Percentiles rank a stretch among this genome's conserved stretches.
phyloP scores from a whole-genome alignment of 2,888 invertebrate species.

The Campaea margaritaria region DNA sequence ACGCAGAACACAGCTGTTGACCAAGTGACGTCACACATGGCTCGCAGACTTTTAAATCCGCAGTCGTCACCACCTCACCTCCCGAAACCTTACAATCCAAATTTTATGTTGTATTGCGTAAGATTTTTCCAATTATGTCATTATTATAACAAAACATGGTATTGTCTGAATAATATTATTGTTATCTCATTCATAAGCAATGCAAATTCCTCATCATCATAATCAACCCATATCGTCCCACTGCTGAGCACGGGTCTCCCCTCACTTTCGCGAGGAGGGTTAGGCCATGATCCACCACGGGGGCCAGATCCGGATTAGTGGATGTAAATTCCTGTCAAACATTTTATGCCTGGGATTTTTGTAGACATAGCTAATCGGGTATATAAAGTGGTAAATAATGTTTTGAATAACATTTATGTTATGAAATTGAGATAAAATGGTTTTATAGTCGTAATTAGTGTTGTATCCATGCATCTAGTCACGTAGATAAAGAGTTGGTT shows the following conservation, averaged over 20 bases:
- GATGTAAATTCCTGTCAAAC: slow-evolving; percentile 4
- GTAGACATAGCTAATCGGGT: slow-evolving; percentile 31
- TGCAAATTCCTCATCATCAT: too few relatives aligned
- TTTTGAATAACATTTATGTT: slow-evolving; percentile 34
- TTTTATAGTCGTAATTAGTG: slow-evolving; percentile 14
- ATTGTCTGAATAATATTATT: slow-evolving; percentile 3
- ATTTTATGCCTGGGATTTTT: slow-evolving; percentile 14
- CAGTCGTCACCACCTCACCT: slow-evolving; percentile 32
- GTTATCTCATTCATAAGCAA: slow-evolving; percentile 6
- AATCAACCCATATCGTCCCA: too few relatives aligned
- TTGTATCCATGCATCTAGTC: slow-evolving; percentile 47
- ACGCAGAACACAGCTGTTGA: slow-evolving; percentile 40
- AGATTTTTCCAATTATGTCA: slow-evolving; percentile 4
- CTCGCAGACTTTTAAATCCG: slow-evolving; percentile 22
- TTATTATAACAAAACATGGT: background rate
- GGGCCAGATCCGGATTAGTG: too few relatives aligned
- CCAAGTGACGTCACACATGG: slow-evolving; percentile 31
- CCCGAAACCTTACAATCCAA: slow-evolving; percentile 29
- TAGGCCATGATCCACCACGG: too few relatives aligned
- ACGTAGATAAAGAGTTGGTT: slow-evolving; percentile 43
- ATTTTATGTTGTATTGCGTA: slow-evolving; percentile 17
- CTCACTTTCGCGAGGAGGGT: too few relatives aligned
- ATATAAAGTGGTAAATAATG: slow-evolving; percentile 24
- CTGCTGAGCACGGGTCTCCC: too few relatives aligned
- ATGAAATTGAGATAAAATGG: slow-evolving; percentile 26